phyloP scores from a whole-genome alignment of 2,888 invertebrate species.

The Plusia festucae region DNA sequence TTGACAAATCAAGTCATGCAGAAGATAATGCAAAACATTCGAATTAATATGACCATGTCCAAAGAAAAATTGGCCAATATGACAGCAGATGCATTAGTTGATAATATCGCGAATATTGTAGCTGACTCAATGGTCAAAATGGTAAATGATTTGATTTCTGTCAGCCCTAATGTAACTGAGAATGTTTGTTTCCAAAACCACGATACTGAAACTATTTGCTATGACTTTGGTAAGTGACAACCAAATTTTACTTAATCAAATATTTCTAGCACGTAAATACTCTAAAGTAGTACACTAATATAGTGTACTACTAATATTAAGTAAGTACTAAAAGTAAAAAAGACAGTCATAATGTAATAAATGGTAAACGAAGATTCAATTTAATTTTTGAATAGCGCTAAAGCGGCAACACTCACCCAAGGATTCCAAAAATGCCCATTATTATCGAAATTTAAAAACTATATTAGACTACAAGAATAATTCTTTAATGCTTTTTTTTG shows the following conservation, averaged over 20 bases:
- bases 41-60: conserved; percentile 18
- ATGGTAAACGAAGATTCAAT: too few species aligned
- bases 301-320: too few species aligned
- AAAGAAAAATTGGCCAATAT: conserved; percentile 22
- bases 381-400: too few species aligned
- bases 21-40: conserved; percentile 34
- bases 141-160: conserved; percentile 31
- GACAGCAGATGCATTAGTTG: conserved; percentile 35
- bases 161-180: conserved; percentile 33
- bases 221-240: conserved; percentile 73
- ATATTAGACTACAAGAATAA: too few species aligned
- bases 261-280: background rate
- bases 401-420: too few species aligned
- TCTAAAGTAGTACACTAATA: too few species aligned
- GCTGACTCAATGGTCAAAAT: conserved; percentile 40
- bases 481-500: background rate
- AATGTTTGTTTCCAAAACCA: conserved; percentile 69
- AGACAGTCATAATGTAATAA: too few species aligned
- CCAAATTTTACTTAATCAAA: background rate
- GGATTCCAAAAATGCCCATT: too few species aligned
- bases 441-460: too few species aligned
- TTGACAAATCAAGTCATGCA: conserved; percentile 30
- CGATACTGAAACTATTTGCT: conserved; percentile 69
- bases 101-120: conserved; percentile 41
- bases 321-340: too few species aligned